Percentiles rank a stretch among this genome's conserved stretches.
Conservation (phyloP, 2,888 invertebrate genomes). For the Xestobium rufovillosum region DNA sequence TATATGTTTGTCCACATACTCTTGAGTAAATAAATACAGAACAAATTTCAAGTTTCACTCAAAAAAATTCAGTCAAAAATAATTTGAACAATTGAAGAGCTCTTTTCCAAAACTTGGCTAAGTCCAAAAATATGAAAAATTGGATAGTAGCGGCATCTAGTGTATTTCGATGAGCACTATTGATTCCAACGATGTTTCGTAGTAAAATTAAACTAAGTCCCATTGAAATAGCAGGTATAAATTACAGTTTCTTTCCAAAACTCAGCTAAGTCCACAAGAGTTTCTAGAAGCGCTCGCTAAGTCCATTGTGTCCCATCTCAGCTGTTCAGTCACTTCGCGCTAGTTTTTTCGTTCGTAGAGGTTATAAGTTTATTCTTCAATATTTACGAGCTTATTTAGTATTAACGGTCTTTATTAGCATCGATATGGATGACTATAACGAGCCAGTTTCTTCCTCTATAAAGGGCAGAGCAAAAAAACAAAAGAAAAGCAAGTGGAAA, state of each 20-base stretch:
- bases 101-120: slow-evolving; percentile 1
- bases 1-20: no score
- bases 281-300: slow-evolving; percentile 1
- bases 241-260: slow-evolving; percentile 1
- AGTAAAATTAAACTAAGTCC: no score
- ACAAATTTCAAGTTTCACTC: no score
- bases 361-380: no score
- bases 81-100: no score
- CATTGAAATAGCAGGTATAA: neutral
- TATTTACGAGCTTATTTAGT: no score
- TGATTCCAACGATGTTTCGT: no score
- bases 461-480: slow-evolving; percentile 1
- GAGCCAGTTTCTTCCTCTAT: neutral
- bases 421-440: slow-evolving; percentile 2
- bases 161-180: slow-evolving; percentile 1
- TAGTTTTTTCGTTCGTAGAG: no score
- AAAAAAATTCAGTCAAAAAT: no score
- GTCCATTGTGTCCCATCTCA: neutral
- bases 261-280: slow-evolving; percentile 1
- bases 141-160: neutral
- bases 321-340: no score
- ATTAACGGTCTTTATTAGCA: no score
- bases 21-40: no score
- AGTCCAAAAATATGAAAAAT: slow-evolving; percentile 1
- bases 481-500: slow-evolving; percentile 2